phyloP scores from a whole-genome alignment of 2,888 invertebrate species.

The Odontocerum albicorne region DNA sequence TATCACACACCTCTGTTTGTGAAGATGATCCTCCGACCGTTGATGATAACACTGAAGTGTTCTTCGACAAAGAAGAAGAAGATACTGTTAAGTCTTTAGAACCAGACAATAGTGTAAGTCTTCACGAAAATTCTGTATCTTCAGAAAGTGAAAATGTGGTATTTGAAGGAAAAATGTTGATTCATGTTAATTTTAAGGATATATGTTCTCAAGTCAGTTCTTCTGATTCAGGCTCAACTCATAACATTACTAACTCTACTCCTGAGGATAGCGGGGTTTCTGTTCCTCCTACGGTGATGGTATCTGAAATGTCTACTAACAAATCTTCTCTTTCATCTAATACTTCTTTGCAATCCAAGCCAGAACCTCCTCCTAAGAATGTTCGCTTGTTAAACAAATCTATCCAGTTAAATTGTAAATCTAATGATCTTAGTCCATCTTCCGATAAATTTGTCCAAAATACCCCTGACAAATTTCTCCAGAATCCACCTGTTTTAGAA shows the following conservation, averaged over 20 bases:
- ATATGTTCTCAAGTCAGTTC: constrained; percentile 46
- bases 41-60: constrained; percentile 54
- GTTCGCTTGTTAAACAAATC: constrained; percentile 7
- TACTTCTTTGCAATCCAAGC: constrained; percentile 22
- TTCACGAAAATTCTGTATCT: constrained; percentile 53
- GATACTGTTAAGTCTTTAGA: constrained; percentile 57
- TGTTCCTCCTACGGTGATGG: constrained; percentile 53
- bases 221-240: constrained; percentile 52
- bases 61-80: constrained; percentile 57
- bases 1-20: constrained; percentile 45
- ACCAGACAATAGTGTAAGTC: constrained; percentile 59
- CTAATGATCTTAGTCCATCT: constrained; percentile 16
- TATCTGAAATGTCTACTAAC: constrained; percentile 57
- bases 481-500: constrained; percentile 38
- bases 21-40: constrained; percentile 38
- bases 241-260: constrained; percentile 46
- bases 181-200: constrained; percentile 57
- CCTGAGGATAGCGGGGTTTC: constrained; percentile 36
- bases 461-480: constrained; percentile 24
- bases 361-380: constrained; percentile 9
- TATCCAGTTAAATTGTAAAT: constrained; percentile 15
- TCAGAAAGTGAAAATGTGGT: constrained; percentile 57
- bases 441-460: too few relatives aligned
- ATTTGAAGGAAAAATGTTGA: constrained; percentile 59
- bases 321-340: constrained; percentile 26